Evolutionary conservation across 1,140 invertebrate genomes (phyloP), one percentile per base, ranked within the genome.

Genomic region (Scaptomyza hsui): DNA sequence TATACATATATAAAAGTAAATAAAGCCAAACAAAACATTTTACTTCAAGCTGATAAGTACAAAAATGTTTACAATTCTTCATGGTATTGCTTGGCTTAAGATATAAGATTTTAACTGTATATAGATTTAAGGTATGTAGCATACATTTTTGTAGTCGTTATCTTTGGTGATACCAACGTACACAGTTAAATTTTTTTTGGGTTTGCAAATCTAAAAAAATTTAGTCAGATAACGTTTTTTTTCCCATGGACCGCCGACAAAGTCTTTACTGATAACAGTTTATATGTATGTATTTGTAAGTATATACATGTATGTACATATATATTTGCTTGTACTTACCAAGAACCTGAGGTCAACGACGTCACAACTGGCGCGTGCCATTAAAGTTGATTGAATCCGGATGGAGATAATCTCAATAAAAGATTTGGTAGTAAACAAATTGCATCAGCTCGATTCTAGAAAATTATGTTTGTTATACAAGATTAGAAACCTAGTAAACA

Each of bases 341-440:
- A 6, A 15, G 9, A 59, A 41, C 32, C 18, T 37, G 7, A 24
- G 51, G 26, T 65, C 68, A 56, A 13, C 18, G 35, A 56, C 69
- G 62, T 72, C 55, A 67, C n/a, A 47, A 52, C n/a, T 9, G 70
- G 18, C 63, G 70, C 63, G 63, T 72, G 70, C 55, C 70, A 7
- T 37, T 48, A 47, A 21, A 67, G n/a, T 35, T 39, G 42, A 16
- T 15, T 32, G 29, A 5, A 67, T 47, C 52, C 29, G 56, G 45
- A 55, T 48, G 39, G 26, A 18, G 24, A 51, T 52, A 51, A 39
- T 75, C 57, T 10, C 0, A 55, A 19, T 61, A 5, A 6, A 29
- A 32, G 1, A 18, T 13, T 29, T 29, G 10, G 24, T 52, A 18
- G 59, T 71, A 71, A 74, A 71, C 53, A 71, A 52, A 13, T 47